These are phyloP conservation scores for Siniperca scherzeri DNA, from an alignment of 2,797 vertebrate species.

Conservation along the genomic window DNA sequence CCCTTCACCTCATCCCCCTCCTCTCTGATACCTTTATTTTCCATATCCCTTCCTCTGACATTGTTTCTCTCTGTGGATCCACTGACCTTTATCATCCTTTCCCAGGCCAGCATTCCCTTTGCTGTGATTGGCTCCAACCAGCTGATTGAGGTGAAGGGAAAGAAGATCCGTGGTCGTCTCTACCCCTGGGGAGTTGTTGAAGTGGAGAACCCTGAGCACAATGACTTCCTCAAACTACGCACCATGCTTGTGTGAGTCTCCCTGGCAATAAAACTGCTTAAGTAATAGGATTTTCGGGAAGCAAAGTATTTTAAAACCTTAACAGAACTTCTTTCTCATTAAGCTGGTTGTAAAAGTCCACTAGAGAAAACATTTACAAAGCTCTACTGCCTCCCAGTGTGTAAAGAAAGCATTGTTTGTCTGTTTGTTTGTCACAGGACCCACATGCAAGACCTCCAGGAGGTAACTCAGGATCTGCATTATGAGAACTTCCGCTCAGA, in stretches of 20 bases:
- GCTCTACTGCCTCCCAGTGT: conserved; percentile 72
- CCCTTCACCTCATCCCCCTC: neutral
- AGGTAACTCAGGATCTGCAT: conserved; percentile 93
- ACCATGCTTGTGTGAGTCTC: conserved; percentile 92
- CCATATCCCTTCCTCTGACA: neutral
- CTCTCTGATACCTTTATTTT: conserved; percentile 30
- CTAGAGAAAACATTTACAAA: neutral
- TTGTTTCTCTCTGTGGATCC: conserved; percentile 4
- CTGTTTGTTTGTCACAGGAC: conserved; percentile 82
- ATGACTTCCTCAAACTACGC: conserved; percentile 93
- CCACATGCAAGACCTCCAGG: conserved; percentile 94
- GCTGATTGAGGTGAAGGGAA: conserved; percentile 95
- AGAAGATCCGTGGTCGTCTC: conserved; percentile 92
- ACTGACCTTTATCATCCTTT: conserved; percentile 45
- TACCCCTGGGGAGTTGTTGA: conserved; percentile 93
- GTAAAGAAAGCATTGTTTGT: conserved; percentile 33
- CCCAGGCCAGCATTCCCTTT: conserved; percentile 90
- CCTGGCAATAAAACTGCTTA: conserved; percentile 31
- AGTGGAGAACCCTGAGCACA: conserved; percentile 95
- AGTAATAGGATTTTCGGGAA: conserved; percentile 7
- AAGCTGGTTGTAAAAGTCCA: neutral
- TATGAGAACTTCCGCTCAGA: conserved; percentile 96
- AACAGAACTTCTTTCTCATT: conserved; percentile 6
- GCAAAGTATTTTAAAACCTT: conserved; percentile 19
- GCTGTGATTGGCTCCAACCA: conserved; percentile 93